Conservation (phyloP, 2,888 invertebrate genomes). For the Ditula angustiorana region DNA sequence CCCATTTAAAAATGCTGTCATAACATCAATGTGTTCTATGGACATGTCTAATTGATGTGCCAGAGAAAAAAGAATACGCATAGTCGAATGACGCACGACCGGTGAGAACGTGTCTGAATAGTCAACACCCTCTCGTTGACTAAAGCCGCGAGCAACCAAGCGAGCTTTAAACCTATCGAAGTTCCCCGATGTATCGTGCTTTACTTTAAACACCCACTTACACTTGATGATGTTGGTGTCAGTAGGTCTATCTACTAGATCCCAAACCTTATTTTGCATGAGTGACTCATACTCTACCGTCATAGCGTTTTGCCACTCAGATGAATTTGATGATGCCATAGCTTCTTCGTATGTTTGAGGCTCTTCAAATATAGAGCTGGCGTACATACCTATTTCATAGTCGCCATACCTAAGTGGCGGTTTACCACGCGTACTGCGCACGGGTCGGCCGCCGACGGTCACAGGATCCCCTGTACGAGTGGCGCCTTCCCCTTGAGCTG, state of each 20-base stretch:
- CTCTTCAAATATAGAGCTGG: slow-evolving; percentile 20
- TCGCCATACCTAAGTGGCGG: slow-evolving; percentile 17
- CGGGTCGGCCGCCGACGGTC: slow-evolving; percentile 3
- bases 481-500: slow-evolving; percentile 18
- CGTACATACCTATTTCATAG: slow-evolving; percentile 14
- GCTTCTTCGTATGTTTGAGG: slow-evolving; percentile 18
- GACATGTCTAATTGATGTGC: slow-evolving; percentile 19
- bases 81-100: slow-evolving; percentile 31
- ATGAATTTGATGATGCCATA: slow-evolving; percentile 2
- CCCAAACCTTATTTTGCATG: too few species aligned
- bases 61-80: slow-evolving; percentile 27
- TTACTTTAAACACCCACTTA: too few species aligned
- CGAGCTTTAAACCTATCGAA: too few species aligned
- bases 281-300: slow-evolving; percentile 37
- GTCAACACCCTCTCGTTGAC: slow-evolving; percentile 6
- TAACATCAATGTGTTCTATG: slow-evolving; percentile 43
- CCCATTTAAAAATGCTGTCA: slow-evolving; percentile 44
- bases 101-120: slow-evolving; percentile 35
- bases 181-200: too few species aligned
- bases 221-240: too few species aligned
- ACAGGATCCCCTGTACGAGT: slow-evolving; percentile 6
- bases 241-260: too few species aligned
- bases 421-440: slow-evolving; percentile 17
- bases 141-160: slow-evolving; percentile 4
- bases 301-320: slow-evolving; percentile 38